Evolutionary conservation across 2,888 invertebrate genomes (phyloP).

Genomic region (Saturnia pavonia): DNA sequence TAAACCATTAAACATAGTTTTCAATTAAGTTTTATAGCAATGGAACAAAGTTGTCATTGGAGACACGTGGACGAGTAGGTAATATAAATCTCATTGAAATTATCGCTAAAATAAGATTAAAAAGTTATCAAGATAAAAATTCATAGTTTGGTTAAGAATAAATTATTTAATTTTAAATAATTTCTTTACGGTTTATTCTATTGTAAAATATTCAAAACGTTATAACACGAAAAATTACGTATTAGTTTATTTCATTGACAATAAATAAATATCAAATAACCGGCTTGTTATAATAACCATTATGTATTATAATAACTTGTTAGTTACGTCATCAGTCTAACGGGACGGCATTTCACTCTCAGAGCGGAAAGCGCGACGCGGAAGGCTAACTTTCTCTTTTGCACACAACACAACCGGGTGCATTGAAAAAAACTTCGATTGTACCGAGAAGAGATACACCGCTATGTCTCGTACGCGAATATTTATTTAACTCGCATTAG

Average conservation of each 20-base stretch:
- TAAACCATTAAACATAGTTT: conserved; percentile 31
- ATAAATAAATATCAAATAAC: conserved; percentile 4
- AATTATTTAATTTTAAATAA: background rate
- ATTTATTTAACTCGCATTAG: conserved; percentile 35
- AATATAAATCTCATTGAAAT: background rate
- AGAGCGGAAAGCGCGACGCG: conserved; percentile 78
- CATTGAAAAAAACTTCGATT: conserved; percentile 53
- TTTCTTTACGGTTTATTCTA: background rate
- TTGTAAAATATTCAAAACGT: background rate
- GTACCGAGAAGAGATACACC: conserved; percentile 39
- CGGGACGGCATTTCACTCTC: conserved; percentile 81
- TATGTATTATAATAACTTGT: conserved; percentile 54
- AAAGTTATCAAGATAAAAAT: background rate
- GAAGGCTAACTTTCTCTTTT: conserved; percentile 80
- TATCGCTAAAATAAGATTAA: background rate
- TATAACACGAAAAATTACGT: background rate
- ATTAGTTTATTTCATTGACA: background rate
- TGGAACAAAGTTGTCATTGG: conserved; percentile 17
- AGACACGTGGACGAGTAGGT: background rate
- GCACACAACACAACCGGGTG: conserved; percentile 51
- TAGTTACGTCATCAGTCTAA: conserved; percentile 69
- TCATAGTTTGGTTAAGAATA: background rate
- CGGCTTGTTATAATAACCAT: conserved; percentile 35
- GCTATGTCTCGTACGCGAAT: conserved; percentile 36
- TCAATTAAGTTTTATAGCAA: conserved; percentile 24